Evolutionary conservation across 2,888 invertebrate genomes (phyloP).

Genomic region (Belgica antarctica): DNA sequence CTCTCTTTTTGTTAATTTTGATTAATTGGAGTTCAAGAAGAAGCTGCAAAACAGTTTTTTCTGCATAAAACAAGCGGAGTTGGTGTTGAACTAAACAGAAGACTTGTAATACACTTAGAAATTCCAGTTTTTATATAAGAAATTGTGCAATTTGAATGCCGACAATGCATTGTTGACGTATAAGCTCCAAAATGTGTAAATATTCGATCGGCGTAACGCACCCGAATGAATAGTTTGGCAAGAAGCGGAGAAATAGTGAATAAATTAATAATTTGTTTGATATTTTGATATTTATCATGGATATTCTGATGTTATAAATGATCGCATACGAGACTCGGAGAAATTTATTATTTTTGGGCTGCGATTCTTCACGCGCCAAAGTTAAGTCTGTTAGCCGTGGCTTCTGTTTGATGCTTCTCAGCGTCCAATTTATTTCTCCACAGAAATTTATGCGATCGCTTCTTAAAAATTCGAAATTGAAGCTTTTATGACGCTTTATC

Average conservation of each 20-base stretch:
- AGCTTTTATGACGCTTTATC: too few species aligned
- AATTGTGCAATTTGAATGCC: too few species aligned
- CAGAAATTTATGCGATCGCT: background rate
- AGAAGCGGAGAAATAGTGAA: background rate
- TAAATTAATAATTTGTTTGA: conserved; percentile 16
- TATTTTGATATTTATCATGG: conserved; percentile 22
- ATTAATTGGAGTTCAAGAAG: conserved; percentile 38
- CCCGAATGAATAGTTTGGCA: too few species aligned
- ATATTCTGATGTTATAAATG: conserved; percentile 21
- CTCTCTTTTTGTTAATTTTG: conserved; percentile 40
- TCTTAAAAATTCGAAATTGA: background rate
- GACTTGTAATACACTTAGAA: too few species aligned
- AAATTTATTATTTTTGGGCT: conserved; percentile 34
- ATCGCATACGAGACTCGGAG: conserved; percentile 33
- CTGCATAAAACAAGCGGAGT: too few species aligned
- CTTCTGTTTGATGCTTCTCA: conserved; percentile 21
- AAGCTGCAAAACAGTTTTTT: too few species aligned
- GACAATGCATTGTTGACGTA: too few species aligned
- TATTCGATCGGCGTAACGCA: too few species aligned
- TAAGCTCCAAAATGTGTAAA: too few species aligned
- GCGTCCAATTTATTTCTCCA: background rate
- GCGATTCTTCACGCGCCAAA: conserved; percentile 37
- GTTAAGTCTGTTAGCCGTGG: conserved; percentile 34
- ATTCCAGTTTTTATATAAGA: too few species aligned
- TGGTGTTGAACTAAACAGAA: too few species aligned